Percentiles rank a stretch among this genome's conserved stretches.
Conservation (phyloP, 2,113 vertebrate genomes). For the Rhabdornis inornatus region DNA sequence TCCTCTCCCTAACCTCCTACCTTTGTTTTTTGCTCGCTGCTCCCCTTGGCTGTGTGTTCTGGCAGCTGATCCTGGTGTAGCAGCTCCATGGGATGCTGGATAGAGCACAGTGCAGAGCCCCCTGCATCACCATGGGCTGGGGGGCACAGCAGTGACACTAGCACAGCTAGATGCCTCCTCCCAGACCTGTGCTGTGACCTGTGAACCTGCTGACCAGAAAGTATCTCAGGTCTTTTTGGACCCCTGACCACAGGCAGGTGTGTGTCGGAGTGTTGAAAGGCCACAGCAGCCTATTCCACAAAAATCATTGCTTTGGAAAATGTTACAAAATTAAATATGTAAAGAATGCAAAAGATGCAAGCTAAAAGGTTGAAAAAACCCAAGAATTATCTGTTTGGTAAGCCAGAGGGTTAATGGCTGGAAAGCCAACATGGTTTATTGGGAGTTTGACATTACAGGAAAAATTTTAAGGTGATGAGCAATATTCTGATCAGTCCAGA, state of each 20-base stretch:
- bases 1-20: background rate
- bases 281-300: background rate
- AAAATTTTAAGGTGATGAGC: background rate
- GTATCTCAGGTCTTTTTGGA: background rate
- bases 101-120: background rate
- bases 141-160: background rate
- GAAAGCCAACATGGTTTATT: background rate
- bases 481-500: background rate
- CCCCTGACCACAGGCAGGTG: background rate
- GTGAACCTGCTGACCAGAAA: background rate
- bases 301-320: background rate
- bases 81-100: background rate
- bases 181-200: background rate
- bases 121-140: accelerated
- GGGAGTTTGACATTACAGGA: background rate
- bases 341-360: background rate
- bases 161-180: background rate
- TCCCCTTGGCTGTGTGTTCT: background rate
- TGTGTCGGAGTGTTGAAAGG: background rate
- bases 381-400: background rate
- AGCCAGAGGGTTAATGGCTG: background rate
- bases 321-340: background rate
- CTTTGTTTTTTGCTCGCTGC: background rate
- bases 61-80: background rate
- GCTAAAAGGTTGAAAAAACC: background rate